These are phyloP conservation scores for Scelioninae gen. 1 DNA, from an alignment of 2,888 invertebrate species.

Conservation along the genomic window DNA sequence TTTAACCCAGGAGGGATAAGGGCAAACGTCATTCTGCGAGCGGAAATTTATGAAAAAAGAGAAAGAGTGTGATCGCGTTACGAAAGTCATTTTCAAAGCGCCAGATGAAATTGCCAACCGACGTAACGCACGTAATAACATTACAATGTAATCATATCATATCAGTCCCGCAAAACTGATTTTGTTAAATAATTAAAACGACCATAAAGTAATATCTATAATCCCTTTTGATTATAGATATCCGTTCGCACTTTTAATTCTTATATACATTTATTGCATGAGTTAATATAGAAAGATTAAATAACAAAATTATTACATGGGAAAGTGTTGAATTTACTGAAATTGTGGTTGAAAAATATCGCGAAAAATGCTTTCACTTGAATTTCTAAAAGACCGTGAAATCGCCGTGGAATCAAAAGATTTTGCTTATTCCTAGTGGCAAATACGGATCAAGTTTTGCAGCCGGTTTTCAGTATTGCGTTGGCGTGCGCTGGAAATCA, in stretches of 20 bases:
- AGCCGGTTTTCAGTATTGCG: constrained; percentile 28
- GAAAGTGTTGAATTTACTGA: not conserved
- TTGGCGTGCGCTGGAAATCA: constrained; percentile 27
- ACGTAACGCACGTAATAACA: constrained; percentile 15
- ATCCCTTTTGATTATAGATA: not conserved
- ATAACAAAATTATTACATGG: not conserved
- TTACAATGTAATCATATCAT: constrained; percentile 21
- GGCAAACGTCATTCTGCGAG: not conserved
- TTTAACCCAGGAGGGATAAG: not conserved
- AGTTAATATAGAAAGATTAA: not conserved
- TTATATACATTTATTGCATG: not conserved
- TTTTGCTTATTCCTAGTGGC: constrained; percentile 40
- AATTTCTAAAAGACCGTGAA: constrained; percentile 35
- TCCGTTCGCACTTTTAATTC: not conserved
- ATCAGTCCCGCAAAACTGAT: constrained; percentile 15
- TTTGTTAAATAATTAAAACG: constrained; percentile 9
- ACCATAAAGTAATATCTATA: not conserved
- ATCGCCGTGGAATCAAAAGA: constrained; percentile 20
- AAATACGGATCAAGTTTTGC: constrained; percentile 26
- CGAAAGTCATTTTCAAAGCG: constrained; percentile 22
- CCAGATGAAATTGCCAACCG: constrained; percentile 10
- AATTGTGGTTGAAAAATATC: constrained; percentile 11
- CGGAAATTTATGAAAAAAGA: not conserved
- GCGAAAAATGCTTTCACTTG: constrained; percentile 46
- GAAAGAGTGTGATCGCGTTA: constrained; percentile 15